Base-by-base conservation (phyloP, 2,888 invertebrate species). In the Agonopterix subpropinquella region DNA sequence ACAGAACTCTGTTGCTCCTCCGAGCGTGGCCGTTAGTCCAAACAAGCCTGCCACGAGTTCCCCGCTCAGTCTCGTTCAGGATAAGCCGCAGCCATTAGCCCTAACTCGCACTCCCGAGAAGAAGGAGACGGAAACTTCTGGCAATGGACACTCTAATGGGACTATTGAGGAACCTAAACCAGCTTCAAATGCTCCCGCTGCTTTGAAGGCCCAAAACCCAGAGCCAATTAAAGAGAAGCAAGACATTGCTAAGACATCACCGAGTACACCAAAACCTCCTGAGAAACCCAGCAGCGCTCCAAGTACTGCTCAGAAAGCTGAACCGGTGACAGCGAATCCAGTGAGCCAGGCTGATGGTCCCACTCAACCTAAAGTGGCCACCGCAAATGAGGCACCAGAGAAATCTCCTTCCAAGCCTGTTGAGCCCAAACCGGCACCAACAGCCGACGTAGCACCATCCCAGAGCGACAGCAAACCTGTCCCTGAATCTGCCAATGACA, bases 71-170 rank as follows among this genome's bases (percentile, higher is more conserved):
- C 70, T 89, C 41, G 87, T 88, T 9, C 81, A 80, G 45, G 88
- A 88, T 42, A 87, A 87, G 59, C 74, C 75, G 2, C 80, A 79
- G 52, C 84, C 85, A 1, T 64, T 89, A 1, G 87, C 89, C 4
- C 66, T 89, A n/a, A 88, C 89, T 1, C 67, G 87, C 54, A 75
- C 87, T n/a, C 78, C 80, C 2, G 88, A 88, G 45, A 88, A 87
- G 59, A 86, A 83, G 53, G 88, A 87, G 45, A 70, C 83, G 3
- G 88, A 86, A 51, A 8, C 42, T 8, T 75, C 81, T 0, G 74
- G 79, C 37, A 28, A 28, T 28, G 78, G 74, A 15, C 87, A 77
- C 44, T 67, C 87, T 2, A 89, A 89, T 60, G 89, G 89, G 8
- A 84, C 84, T 35, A 62, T 87, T 56, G 89, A 89, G 11, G 80